Evolutionary conservation across 2,113 vertebrate genomes (phyloP).

Genomic region (Gymnogyps californianus): DNA sequence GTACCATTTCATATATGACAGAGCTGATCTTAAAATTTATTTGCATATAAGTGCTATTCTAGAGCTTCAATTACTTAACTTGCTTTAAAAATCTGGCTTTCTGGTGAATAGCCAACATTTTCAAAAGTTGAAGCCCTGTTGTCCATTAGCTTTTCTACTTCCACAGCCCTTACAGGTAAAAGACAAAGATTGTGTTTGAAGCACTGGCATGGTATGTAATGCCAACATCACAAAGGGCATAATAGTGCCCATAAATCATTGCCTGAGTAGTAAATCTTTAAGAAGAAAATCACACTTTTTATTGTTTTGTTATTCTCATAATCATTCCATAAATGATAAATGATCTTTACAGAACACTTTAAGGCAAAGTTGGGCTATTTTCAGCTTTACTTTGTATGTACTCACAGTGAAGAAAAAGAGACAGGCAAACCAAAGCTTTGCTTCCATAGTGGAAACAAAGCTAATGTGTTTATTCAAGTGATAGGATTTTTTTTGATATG

Average conservation of each 20-base stretch:
- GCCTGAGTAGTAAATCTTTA: not conserved
- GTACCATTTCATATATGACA: not conserved
- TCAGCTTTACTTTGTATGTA: not conserved
- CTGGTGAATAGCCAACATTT: not conserved
- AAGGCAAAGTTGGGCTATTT: not conserved
- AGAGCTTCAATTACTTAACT: not conserved
- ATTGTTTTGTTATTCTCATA: not conserved
- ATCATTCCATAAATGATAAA: not conserved
- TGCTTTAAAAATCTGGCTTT: not conserved
- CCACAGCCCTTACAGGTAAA: not conserved
- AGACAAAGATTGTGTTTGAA: not conserved
- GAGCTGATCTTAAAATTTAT: not conserved
- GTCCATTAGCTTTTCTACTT: not conserved
- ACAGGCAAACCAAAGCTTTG: not conserved
- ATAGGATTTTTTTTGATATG: not conserved
- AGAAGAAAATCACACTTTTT: not conserved
- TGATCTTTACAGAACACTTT: not conserved
- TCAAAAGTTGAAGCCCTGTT: not conserved
- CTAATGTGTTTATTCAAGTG: not conserved
- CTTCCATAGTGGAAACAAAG: not conserved
- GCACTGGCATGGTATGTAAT: not conserved
- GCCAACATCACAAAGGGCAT: not conserved
- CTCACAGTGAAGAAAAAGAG: not conserved
- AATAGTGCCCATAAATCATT: not conserved
- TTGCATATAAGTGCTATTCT: not conserved